Percentiles rank a stretch among this genome's conserved stretches.
Conservation (phyloP, 2,113 vertebrate genomes). For the Alosa alosa region DNA sequence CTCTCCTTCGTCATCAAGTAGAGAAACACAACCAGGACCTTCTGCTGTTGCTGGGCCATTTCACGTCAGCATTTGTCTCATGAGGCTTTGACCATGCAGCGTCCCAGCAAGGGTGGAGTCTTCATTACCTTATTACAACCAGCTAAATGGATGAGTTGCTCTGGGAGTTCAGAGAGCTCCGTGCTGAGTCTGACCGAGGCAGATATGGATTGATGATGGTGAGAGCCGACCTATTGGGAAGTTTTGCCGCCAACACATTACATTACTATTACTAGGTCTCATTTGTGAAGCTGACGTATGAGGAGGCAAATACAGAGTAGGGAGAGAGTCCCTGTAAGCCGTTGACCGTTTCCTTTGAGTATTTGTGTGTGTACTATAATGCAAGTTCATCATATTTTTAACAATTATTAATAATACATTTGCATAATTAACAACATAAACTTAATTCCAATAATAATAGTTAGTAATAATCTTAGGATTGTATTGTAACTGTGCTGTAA, state of each 20-base stretch:
- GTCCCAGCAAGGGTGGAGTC: neutral
- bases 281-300: neutral
- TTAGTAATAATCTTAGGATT: too few relatives aligned
- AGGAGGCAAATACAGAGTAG: neutral
- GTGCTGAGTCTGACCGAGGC: neutral
- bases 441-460: too few relatives aligned
- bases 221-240: neutral
- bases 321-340: neutral
- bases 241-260: neutral
- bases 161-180: neutral
- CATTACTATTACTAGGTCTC: neutral
- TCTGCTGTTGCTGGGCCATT: neutral
- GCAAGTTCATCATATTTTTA: too few relatives aligned
- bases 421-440: too few relatives aligned
- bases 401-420: too few relatives aligned
- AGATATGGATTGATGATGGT: neutral
- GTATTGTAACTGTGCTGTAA: too few relatives aligned
- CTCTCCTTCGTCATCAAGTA: neutral
- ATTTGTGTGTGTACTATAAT: too few relatives aligned
- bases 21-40: neutral
- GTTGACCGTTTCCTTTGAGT: too few relatives aligned
- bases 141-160: conserved; percentile 2
- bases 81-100: neutral
- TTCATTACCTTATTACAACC: conserved; percentile 4
- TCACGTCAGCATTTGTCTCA: conserved; percentile 7